Evolutionary conservation across 2,113 vertebrate species (phyloP), one percentile per base, ranked within the genome.

Genomic region (Collichthys lucidus): DNA sequence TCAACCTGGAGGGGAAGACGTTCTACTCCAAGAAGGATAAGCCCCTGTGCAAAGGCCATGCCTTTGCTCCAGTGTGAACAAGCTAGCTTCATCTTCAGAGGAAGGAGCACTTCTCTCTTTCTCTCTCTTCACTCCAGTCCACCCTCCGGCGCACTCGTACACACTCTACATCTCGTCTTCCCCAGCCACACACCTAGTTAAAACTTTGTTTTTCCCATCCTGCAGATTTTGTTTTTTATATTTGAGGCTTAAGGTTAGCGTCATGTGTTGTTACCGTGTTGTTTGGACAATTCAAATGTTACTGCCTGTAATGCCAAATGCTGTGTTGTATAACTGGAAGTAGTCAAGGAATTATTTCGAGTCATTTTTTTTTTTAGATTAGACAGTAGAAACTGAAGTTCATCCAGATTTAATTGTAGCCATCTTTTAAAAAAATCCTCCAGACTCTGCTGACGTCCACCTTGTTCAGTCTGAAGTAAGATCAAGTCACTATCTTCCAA

Each of bases 1-100:
- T 97, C 91, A 99, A 99, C 95, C 93, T 99, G 94, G 98, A 99
- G 96, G 98, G 98, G 87, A 99, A 99, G 95, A 99, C 98, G 0
- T 99, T 99, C 96, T 99, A 97, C 92, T 99, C 98, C 79, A 99
- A 99, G 96, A 99, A 99, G 93, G 98, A 99, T 95, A 99, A 99
- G 93, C 98, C 98, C 0, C 96, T 99, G 86, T 99, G 98, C 96
- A 99, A 99, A 96, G 97, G 96, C 94, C 98, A 99, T 0, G 98
- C 98, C 89, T 99, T 99, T 84, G 97, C 98, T 87, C 96, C 98
- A 0, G 96, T 99, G 87, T 99, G 96, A 98, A 87, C 62, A 74
- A 72, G 60, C 26, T 19, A 79, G 80, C 82, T 63, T 49, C 85
- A 65, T 74, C 88, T 82, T 80, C 84, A 87, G 91, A 89, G 84